Base-by-base conservation (phyloP, 1,140 invertebrate genomes). In the Phocides pigmalion region DNA sequence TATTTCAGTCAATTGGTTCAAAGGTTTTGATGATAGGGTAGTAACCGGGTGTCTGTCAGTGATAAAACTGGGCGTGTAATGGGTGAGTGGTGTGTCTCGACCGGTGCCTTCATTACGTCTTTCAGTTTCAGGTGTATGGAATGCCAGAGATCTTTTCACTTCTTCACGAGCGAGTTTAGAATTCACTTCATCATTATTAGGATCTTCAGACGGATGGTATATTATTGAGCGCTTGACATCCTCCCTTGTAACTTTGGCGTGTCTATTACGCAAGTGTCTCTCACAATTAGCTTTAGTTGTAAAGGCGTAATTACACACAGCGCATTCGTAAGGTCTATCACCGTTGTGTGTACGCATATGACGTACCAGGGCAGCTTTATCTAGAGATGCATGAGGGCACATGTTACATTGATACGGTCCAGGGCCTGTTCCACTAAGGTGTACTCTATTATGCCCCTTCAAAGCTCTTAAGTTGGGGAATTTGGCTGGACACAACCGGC, bases 281-380 rank as follows among this genome's bases (percentile, higher is more conserved):
- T 98, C 97, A 78, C 97, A 98, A 73, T 98, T 98, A 0, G 96
- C 95, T 89, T 99, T 99, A 0, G 98, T 99, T 0, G 98, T 99
- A 86, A 99, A 99, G 0, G 98, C 97, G 74, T 97, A 98, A 73
- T 97, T 97, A 87, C 98, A 99, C 1, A 98, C 93, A 0, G 95
- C 94, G 79, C 98, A 99, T 80, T 98, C 97, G 79, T 97, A 99
- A 0, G 98, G 98, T 3, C 98, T 93, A 75, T 99, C 98, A 0
- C 98, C 98, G 79, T 98, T 99, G 89, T 99, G 98, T 1, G 96
- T 96, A 68, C 98, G 93, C 94, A 99, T 95, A 84, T 99, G 96
- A 20, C 97, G 95, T 1, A 97, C 94, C 1, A 99, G 83, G 0
- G 97, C 97, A 6, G 96, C 96, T 82, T 99, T 98, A 73, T 99